Evolutionary conservation across 2,797 vertebrate species (phyloP).

Genomic region (Pseudochromis fuscus): DNA sequence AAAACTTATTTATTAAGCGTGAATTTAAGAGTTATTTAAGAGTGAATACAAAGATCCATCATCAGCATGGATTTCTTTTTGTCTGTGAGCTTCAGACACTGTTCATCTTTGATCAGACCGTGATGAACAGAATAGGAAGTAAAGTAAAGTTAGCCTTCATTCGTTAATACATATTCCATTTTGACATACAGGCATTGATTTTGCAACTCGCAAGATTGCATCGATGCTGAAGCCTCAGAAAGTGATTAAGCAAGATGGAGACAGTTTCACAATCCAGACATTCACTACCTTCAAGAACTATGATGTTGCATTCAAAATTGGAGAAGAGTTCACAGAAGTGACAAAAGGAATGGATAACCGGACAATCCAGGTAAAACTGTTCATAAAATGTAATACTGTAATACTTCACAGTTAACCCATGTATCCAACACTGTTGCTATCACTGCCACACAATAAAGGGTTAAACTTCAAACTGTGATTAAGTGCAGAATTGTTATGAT

Average conservation of each 20-base stretch:
- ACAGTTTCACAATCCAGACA: constrained; percentile 87
- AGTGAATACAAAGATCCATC: too few species aligned
- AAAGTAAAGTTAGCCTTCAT: not conserved
- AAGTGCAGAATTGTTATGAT: too few species aligned
- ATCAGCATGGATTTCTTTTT: too few species aligned
- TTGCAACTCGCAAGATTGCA: constrained; percentile 90
- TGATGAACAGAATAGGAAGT: too few species aligned
- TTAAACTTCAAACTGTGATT: too few species aligned
- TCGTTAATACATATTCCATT: not conserved
- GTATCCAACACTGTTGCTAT: not conserved
- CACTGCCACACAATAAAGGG: too few species aligned
- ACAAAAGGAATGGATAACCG: constrained; percentile 92
- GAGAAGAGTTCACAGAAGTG: constrained; percentile 89
- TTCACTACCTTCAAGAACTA: constrained; percentile 87
- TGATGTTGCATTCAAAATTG: constrained; percentile 83
- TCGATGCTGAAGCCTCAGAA: constrained; percentile 91
- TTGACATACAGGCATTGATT: constrained; percentile 86
- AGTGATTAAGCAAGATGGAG: constrained; percentile 89
- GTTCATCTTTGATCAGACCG: not conserved
- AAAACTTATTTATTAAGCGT: too few species aligned
- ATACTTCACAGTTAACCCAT: not conserved
- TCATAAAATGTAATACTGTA: not conserved
- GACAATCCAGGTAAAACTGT: constrained; percentile 85
- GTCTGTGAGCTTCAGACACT: not conserved
- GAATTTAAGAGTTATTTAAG: too few species aligned